A percentile compares a stretch with the other conserved stretches of the same genome.
phyloP scores from a whole-genome alignment of 2,888 invertebrate genomes.

The Anthophora plumipes region DNA sequence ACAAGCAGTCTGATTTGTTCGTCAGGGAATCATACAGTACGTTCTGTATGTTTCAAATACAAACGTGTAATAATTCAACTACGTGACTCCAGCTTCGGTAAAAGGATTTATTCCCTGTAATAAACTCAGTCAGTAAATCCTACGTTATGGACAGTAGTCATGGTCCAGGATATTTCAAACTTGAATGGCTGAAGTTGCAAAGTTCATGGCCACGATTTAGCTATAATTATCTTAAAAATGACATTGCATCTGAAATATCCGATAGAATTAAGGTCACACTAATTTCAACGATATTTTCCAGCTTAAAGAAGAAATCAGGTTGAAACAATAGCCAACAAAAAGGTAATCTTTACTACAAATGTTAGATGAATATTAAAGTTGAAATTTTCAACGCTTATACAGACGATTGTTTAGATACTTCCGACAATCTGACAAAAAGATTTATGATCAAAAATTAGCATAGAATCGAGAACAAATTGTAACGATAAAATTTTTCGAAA shows the following conservation, averaged over 20 bases:
- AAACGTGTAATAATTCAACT: slow-evolving; percentile 27
- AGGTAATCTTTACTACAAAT: no score
- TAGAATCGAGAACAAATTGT: no score
- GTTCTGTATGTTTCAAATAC: not conserved
- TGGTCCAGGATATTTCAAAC: slow-evolving; percentile 27
- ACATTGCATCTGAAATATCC: not conserved
- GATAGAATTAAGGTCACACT: not conserved
- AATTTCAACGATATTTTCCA: not conserved
- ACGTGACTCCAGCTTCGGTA: slow-evolving; percentile 13
- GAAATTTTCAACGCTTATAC: no score
- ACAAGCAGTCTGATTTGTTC: not conserved
- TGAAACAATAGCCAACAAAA: no score
- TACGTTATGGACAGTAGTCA: slow-evolving; percentile 25
- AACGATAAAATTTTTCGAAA: no score
- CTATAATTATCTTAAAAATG: slow-evolving; percentile 26
- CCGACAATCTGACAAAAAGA: no score
- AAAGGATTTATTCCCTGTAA: slow-evolving; percentile 31
- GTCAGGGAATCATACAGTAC: not conserved
- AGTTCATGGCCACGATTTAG: not conserved
- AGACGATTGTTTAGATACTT: no score
- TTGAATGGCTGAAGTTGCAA: slow-evolving; percentile 8
- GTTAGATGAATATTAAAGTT: no score
- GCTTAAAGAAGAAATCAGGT: not conserved
- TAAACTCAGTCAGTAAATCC: slow-evolving; percentile 22
- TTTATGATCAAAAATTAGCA: no score